Evolutionary conservation across 1,140 invertebrate genomes (phyloP), one percentile per base, ranked within the genome.

Genomic region (Drosophila pallidifrons): DNA sequence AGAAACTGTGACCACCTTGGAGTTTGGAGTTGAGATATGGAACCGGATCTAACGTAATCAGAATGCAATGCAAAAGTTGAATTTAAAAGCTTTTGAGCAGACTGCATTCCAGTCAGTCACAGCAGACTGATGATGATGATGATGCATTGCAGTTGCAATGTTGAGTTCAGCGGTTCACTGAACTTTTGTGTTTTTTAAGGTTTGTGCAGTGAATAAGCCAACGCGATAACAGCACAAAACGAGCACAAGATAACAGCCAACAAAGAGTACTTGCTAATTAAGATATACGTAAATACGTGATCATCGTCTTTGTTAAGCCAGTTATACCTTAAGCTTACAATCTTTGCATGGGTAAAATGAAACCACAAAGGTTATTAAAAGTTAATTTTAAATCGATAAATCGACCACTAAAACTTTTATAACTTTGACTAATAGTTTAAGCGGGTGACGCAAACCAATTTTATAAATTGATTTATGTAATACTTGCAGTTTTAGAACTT

Each of bases 151-250:
- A 49, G 25, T 13, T 68, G 46, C 43, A 77, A 52, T 41, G 38
- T 41, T 41, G 45, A 5, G 7, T 8, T 75, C 7, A 13, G 32
- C 47, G 79, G 80, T 75, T 78, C 58, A 79, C 65, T 65, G 63
- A 68, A 78, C 81, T 82, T 82, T 38, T 3, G 35, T 82, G 51
- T 16, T 57, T 49, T 63, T 72, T 45, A 54, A 7, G 64, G 35
- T 47, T 41, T 68, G 73, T n/a, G 41, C 35, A 16, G 15, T 41
- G n/a, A 41, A 38, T 55, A 49, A 52, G 11, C 15, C n/a, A 61
- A 47, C 13, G 35, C 10, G 32, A 41, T 57, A 57, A 57, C 35
- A 38, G 25, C 3, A n/a, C 38, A 4, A 13, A 28, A 43, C 55
- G n/a, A 16, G 28, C n/a, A 41, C 3, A 6, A 6, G 45, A 51